Evolutionary conservation across 2,797 vertebrate genomes (phyloP).

Genomic region (Australoheros facetus): DNA sequence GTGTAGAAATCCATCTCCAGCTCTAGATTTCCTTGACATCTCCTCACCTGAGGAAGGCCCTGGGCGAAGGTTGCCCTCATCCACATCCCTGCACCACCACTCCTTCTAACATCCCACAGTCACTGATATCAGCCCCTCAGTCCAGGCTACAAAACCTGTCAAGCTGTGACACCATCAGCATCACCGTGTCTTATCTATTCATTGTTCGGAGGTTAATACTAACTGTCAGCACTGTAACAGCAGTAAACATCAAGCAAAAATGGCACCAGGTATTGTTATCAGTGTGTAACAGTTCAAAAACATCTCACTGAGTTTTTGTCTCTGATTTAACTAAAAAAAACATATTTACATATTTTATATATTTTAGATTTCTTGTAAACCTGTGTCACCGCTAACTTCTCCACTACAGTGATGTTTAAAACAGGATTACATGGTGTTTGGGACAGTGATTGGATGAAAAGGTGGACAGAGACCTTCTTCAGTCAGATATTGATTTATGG

Average conservation of each 20-base stretch:
- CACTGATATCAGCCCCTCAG: slow-evolving; percentile 25
- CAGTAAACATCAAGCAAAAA: neutral
- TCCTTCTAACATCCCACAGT: neutral
- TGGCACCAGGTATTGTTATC: neutral
- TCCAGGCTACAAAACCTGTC: neutral
- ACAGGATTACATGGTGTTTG: rapidly evolving
- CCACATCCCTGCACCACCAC: neutral
- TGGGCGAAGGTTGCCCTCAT: slow-evolving; percentile 29
- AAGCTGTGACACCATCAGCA: slow-evolving; percentile 17
- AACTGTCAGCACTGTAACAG: neutral
- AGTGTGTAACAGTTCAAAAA: neutral
- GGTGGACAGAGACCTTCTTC: rapidly evolving
- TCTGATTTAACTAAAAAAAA: neutral
- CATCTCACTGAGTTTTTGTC: neutral
- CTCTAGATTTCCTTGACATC: slow-evolving; percentile 38
- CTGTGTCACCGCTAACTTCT: rapidly evolving
- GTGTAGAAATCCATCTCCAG: slow-evolving; percentile 39
- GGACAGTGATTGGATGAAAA: neutral
- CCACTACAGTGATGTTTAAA: neutral
- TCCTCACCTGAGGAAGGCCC: slow-evolving; percentile 59
- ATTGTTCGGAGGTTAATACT: neutral
- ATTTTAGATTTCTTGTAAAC: neutral
- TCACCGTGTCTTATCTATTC: neutral
- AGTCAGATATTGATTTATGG: rapidly evolving
- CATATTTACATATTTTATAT: neutral